phyloP scores from a whole-genome alignment of 2,113 vertebrate species.

The Eonycteris spelaea region DNA sequence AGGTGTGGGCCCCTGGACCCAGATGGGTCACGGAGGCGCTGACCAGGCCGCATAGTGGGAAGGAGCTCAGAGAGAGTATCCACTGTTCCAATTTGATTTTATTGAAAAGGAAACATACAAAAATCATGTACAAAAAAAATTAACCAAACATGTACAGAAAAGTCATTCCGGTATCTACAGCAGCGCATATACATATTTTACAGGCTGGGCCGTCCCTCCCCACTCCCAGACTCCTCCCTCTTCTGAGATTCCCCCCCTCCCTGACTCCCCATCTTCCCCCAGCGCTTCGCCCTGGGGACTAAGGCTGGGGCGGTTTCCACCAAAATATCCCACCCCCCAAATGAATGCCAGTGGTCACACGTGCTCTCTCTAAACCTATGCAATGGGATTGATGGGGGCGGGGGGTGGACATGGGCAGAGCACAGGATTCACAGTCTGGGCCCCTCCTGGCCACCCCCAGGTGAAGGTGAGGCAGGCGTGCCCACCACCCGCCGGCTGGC shows the following conservation, averaged over 20 bases:
- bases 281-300: slow-evolving; percentile 69
- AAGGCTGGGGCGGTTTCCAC: slow-evolving; percentile 71
- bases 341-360: slow-evolving; percentile 73
- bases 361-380: slow-evolving; percentile 75
- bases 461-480: slow-evolving; percentile 69
- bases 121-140: slow-evolving; percentile 80
- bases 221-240: slow-evolving; percentile 74
- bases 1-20: background rate
- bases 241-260: slow-evolving; percentile 68
- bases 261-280: slow-evolving; percentile 67
- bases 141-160: slow-evolving; percentile 77
- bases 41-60: rapidly evolving
- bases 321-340: slow-evolving; percentile 72
- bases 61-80: background rate
- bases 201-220: slow-evolving; percentile 69
- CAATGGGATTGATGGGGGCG: slow-evolving; percentile 65
- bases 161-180: slow-evolving; percentile 73
- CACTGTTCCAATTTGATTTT: slow-evolving; percentile 77
- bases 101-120: slow-evolving; percentile 84
- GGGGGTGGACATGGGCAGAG: slow-evolving; percentile 58
- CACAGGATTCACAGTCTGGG: slow-evolving; percentile 74
- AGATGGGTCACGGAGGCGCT: rapidly evolving
- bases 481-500: slow-evolving; percentile 60
- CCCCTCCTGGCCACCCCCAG: slow-evolving; percentile 69
- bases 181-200: slow-evolving; percentile 71